phyloP scores from a whole-genome alignment of 2,113 vertebrate species.

The Hydrochoerus hydrochaeris region DNA sequence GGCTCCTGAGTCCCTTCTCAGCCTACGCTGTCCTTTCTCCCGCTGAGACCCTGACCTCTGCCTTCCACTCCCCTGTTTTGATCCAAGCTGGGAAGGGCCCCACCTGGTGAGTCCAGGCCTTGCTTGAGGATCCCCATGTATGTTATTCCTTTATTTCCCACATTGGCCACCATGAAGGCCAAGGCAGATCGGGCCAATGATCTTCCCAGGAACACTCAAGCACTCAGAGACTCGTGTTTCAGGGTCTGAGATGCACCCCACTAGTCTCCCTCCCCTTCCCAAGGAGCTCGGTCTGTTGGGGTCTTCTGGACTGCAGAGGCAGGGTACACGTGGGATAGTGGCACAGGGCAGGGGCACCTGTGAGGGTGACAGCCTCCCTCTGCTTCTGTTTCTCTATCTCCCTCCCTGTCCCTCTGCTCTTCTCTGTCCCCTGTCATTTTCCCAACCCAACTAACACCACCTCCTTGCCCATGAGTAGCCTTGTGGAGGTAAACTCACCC shows the following conservation, averaged over 20 bases:
- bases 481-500: background rate
- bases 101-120: background rate
- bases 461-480: background rate
- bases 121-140: background rate
- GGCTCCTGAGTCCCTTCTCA: background rate
- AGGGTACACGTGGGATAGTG: accelerated
- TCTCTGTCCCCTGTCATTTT: background rate
- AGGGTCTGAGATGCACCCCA: background rate
- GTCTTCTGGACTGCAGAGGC: background rate
- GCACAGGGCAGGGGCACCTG: accelerated
- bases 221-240: background rate
- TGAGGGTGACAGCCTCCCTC: background rate
- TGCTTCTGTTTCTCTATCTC: background rate
- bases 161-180: background rate
- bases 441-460: background rate
- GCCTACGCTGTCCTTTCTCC: background rate
- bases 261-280: too few species aligned
- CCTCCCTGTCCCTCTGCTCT: background rate
- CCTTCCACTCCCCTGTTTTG: background rate
- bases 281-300: background rate
- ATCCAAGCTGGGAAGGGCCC: background rate
- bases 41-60: background rate
- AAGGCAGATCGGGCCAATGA: background rate
- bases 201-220: background rate
- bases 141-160: background rate